phyloP scores from a whole-genome alignment of 1,140 invertebrate species.

The Tetramorium parvispinum region DNA sequence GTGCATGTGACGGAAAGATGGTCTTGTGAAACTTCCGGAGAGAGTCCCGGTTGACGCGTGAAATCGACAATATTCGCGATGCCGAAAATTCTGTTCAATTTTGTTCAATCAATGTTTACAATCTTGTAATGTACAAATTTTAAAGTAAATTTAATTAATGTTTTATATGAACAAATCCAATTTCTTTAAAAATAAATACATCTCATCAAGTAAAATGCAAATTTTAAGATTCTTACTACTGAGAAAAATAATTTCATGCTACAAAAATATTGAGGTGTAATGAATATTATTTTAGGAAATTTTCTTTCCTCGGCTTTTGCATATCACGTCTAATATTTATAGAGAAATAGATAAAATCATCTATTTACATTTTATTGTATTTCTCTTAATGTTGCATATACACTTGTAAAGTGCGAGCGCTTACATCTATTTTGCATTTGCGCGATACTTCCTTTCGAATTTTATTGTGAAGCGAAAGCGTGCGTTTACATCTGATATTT shows the following conservation, averaged over 20 bases:
- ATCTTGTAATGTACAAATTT: not conserved
- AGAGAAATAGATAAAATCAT: slow-evolving; percentile 1
- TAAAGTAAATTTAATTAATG: not conserved
- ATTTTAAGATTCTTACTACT: not conserved
- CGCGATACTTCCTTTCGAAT: slow-evolving; percentile 15
- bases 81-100: not conserved
- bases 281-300: not conserved
- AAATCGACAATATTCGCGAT: not conserved
- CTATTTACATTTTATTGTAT: slow-evolving; percentile 48
- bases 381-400: not conserved
- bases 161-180: not conserved
- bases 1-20: slow-evolving; percentile 50
- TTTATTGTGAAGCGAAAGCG: slow-evolving; percentile 29
- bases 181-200: not conserved
- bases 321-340: not conserved
- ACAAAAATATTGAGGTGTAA: not conserved
- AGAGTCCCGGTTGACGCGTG: not conserved
- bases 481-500: not conserved
- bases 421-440: slow-evolving; percentile 1
- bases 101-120: too few relatives aligned
- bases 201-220: not conserved
- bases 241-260: not conserved
- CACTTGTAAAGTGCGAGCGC: not conserved
- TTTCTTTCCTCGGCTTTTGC: not conserved
- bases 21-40: slow-evolving; percentile 25